Conservation (phyloP, 2,888 invertebrate species). For the Brachynemurus nebulosus region DNA sequence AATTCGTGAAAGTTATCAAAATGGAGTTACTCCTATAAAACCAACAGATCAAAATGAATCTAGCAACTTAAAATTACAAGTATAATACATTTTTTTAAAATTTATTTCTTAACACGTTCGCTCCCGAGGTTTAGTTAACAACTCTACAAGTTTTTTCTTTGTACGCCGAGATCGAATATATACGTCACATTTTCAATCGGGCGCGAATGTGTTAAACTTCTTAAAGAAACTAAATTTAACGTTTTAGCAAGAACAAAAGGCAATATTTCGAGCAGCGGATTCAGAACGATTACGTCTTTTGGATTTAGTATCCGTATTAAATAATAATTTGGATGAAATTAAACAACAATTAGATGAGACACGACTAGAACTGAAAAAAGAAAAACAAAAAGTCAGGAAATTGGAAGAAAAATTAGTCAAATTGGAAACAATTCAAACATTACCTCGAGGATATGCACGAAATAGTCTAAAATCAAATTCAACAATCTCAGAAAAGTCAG, state of each 20-base stretch:
- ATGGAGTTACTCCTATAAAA: too few relatives aligned
- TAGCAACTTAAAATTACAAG: too few relatives aligned
- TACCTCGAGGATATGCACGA: conserved; percentile 24
- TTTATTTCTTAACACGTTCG: too few relatives aligned
- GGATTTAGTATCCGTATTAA: conserved; percentile 41
- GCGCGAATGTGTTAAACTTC: too few relatives aligned
- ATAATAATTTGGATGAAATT: conserved; percentile 42
- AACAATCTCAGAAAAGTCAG: conserved; percentile 17
- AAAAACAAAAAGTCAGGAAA: conserved; percentile 41
- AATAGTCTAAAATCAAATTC: too few relatives aligned
- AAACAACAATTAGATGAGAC: conserved; percentile 27
- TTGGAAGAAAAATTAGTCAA: conserved; percentile 40
- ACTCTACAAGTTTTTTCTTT: too few relatives aligned
- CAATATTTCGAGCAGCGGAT: conserved; percentile 35
- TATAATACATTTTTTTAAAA: too few relatives aligned
- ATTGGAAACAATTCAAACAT: conserved; percentile 37
- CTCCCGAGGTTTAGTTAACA: too few relatives aligned
- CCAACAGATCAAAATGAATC: too few relatives aligned
- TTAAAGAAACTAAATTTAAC: neutral
- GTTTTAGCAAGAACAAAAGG: conserved; percentile 14
- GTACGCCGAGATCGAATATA: too few relatives aligned
- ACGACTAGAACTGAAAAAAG: conserved; percentile 28
- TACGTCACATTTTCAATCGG: too few relatives aligned
- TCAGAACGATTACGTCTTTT: conserved; percentile 45
- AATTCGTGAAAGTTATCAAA: conserved; percentile 18